Base-by-base conservation (phyloP, 1,140 invertebrate genomes). In the Brachionus rubens region DNA sequence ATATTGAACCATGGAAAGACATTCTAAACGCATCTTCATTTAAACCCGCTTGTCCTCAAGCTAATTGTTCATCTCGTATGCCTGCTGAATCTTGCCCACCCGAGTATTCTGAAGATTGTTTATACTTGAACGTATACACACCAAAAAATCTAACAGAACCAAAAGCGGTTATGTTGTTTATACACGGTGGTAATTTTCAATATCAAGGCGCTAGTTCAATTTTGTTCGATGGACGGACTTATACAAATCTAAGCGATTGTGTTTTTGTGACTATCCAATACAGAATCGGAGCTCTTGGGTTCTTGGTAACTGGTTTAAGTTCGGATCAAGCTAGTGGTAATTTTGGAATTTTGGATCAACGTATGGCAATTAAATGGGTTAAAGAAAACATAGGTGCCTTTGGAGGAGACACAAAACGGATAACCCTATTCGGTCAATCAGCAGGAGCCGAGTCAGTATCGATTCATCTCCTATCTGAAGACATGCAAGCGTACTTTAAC, bases 161-260 rank as follows among this genome's bases (percentile, higher is more conserved):
- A 92, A 46, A 54, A 46, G 48, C 93, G n/a, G 93, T 97, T 16
- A 90, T 97, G 89, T 88, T 97, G 40, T 97, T 94, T 94, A 91
- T 98, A 77, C 98, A 93, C 83, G 95, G 96, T 33, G 95, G 95
- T 36, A 93, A 94, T 2, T 98, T 96, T 85, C 95, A 94, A 83
- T 21, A 76, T 75, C 30, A 82, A 79, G 93, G 36, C 94, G 95
- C 21, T 91, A 94, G 93, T 24, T 86, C 98, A 78, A 93, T 97
- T 82, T 89, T 98, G n/a, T 98, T 98, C 85, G 93, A 98, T 85
- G 91, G 47, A 1, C 21, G 90, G 67, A 85, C 86, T 78, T 91
- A 90, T 80, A 84, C 98, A 36, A 93, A 92, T 0, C 90, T 91
- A 9, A 82, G 82, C 75, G 82, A 83, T 75, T 91, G 95, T 79